These are phyloP conservation scores for Nothura maculosa DNA, from an alignment of 2,797 vertebrate genomes.

Conservation along the genomic window DNA sequence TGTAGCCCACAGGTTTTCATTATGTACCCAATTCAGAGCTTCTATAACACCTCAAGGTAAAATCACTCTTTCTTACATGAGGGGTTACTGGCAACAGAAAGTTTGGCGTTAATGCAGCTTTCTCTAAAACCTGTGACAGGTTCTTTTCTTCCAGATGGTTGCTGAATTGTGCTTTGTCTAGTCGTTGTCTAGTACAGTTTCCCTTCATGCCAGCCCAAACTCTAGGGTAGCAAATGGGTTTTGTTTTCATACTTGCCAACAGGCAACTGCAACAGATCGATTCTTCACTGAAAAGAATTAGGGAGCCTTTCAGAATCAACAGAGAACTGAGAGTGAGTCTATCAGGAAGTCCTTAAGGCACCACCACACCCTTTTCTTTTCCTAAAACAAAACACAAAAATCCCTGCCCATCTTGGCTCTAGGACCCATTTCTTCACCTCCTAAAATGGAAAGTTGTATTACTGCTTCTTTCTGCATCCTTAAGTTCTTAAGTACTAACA, in stretches of 20 bases:
- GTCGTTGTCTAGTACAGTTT: background rate
- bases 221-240: background rate
- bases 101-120: background rate
- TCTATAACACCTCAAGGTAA: background rate
- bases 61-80: background rate
- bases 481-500: background rate
- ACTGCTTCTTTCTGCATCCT: background rate
- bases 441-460: background rate
- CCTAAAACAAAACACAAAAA: background rate
- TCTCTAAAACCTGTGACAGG: background rate
- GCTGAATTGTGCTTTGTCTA: background rate
- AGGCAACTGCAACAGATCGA: background rate
- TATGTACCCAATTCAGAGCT: background rate
- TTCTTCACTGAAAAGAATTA: slow-evolving; percentile 19
- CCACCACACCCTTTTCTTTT: background rate
- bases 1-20: background rate
- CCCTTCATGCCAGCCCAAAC: background rate
- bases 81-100: background rate
- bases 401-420: background rate
- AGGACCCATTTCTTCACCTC: background rate
- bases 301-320: background rate
- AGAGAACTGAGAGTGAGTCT: slow-evolving; percentile 3
- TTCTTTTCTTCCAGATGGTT: background rate
- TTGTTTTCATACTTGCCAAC: background rate
- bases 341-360: background rate